phyloP scores from a whole-genome alignment of 1,140 invertebrate genomes.

The Sipha flava region DNA sequence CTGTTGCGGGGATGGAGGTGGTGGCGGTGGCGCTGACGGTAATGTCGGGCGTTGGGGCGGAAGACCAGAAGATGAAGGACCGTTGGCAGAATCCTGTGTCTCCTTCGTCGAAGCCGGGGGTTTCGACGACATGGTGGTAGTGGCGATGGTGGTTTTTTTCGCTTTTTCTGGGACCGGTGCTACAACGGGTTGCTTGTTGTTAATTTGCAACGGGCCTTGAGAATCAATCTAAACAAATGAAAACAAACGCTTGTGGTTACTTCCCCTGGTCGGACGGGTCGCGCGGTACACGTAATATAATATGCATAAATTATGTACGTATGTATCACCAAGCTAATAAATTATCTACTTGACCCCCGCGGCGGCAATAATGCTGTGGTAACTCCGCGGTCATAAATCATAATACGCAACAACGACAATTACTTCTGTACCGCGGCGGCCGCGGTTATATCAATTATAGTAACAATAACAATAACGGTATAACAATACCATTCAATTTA shows the following conservation, averaged over 20 bases:
- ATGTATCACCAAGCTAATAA: too few relatives aligned
- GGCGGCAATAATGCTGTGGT: too few relatives aligned
- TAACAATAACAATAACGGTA: too few relatives aligned
- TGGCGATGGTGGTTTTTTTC: background rate
- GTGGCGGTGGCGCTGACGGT: constrained; percentile 37
- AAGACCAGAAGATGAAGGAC: constrained; percentile 41
- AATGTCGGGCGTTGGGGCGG: constrained; percentile 51
- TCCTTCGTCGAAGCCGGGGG: background rate
- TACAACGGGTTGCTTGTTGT: background rate
- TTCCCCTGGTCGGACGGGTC: too few relatives aligned
- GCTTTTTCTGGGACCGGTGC: background rate
- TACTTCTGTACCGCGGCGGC: too few relatives aligned
- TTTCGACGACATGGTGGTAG: background rate
- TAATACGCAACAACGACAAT: too few relatives aligned
- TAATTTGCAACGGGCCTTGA: constrained; percentile 1
- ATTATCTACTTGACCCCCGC: too few relatives aligned
- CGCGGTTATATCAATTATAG: too few relatives aligned
- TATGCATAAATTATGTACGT: too few relatives aligned
- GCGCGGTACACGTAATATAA: too few relatives aligned
- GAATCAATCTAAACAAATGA: background rate
- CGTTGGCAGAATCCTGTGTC: constrained; percentile 34
- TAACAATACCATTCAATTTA: too few relatives aligned
- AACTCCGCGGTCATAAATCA: too few relatives aligned
- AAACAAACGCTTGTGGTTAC: background rate
- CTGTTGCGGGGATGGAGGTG: background rate